Base-by-base conservation (phyloP, 2,113 vertebrate genomes). In the Pongo pygmaeus region DNA sequence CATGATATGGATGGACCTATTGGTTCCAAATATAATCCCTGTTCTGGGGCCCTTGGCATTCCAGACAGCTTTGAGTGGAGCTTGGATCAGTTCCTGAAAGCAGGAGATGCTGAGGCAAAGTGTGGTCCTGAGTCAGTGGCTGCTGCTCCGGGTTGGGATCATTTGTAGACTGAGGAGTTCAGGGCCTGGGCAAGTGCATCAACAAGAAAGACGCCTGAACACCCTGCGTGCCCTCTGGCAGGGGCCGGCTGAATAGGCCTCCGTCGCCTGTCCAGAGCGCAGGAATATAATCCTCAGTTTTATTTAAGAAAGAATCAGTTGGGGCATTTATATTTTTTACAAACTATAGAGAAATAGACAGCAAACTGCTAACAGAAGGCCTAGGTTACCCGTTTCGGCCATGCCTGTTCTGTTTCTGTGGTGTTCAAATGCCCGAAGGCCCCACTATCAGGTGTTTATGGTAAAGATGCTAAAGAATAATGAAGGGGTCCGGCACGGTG, bases 121-220 rank as follows among this genome's bases (percentile, higher is more conserved):
- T 3, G 4, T 0, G 7, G 30, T 12, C 6, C 1, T 22, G 12
- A 6, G 0, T 17, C 3, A 4, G 0, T 5, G 20, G 72, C 84
- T 57, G 18, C 10, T 61, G 72, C 22, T 7, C 91, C 32, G 17
- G 4, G 52, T 3, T 1, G 20, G 64, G 13, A 46, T 52, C 0
- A 0, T 43, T 79, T 30, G 43, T 18, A 59, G 40, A 69, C 27
- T 0, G 10, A 79, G 67, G 72, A 17, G 25, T 17, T 72, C n/a
- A 67, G 8, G 27, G 22, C 6, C 38, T 13, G 57, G 84, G 9
- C 74, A 59, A 1, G 38, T 4, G 35, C 69, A 10, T 40, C 7
- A 3, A 43, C 40, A 16, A 10, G 2, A 0, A 61, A 6, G 30
- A 59, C 14, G 0, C 6, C 5, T 23, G 22, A 40, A 22, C 17